Evolutionary conservation across 2,888 invertebrate genomes (phyloP), one percentile per base, ranked within the genome.

Genomic region (Argyresthia albistria): DNA sequence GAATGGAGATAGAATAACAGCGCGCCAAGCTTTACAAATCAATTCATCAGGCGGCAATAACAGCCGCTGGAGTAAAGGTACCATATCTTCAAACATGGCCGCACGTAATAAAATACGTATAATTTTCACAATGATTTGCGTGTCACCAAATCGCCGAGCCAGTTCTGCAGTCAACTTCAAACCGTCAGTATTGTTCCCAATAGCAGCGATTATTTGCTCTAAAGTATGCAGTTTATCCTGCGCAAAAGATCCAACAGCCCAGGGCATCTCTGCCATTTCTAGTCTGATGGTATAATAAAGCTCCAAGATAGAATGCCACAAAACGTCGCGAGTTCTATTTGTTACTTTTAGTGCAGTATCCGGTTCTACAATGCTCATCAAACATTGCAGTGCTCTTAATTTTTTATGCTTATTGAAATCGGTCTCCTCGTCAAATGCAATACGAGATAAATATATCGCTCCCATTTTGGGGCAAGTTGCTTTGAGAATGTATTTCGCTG

Each of bases 391-490:
- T 45, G 88, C 88, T 62, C 84, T 69, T 58, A 88, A 67, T 66
- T 87, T 86, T 63, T 84, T 88, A 54, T 71, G 69, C 64, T 83
- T 86, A 53, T 87, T 83, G 56, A 75, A 73, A 59, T 84, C 82
- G 59, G 76, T 78, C 47, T 83, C 87, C 54, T 84, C 84, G 54
- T 87, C 87, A 59, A 86, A 80, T 14, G 81, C 87, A 53, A 88
- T 87, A 52, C 87, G 72, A 11, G 84, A 86, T 58, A 88, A 67
- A 61, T 88, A 88, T 58, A 88, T 82, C 11, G 87, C 88, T 4
- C 84, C 81, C 83, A 88, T 84, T 73, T 86, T 88, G 14, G 84
- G 80, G 60, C 88, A 87, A 14, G 88, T 87, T 51, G 84, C 88
- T 68, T 80, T 86, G 15, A 88, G 64, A 62, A 88, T 87, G 62